Conservation (phyloP, 2,888 invertebrate genomes). For the Morpho deidamia region DNA sequence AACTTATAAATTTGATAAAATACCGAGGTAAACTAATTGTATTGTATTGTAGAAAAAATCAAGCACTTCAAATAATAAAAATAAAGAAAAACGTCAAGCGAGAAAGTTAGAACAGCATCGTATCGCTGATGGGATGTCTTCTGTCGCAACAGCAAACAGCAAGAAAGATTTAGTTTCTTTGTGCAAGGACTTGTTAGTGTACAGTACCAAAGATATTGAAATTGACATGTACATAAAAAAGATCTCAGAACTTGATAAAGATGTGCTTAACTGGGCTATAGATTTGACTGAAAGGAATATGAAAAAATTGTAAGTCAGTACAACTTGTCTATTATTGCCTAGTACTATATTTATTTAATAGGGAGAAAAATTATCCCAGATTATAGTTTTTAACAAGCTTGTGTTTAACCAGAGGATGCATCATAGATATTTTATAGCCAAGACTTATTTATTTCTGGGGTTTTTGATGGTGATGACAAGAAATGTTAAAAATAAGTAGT, state of each 20-base stretch:
- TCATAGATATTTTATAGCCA: no score
- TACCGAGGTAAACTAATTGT: not conserved
- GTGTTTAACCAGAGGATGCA: no score
- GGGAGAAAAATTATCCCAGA: no score
- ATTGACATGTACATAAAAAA: slow-evolving; percentile 79
- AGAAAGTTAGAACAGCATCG: slow-evolving; percentile 79
- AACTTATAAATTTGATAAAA: no score
- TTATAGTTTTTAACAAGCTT: no score
- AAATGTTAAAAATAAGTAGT: no score
- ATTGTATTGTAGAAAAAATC: slow-evolving; percentile 68
- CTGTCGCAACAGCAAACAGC: slow-evolving; percentile 80
- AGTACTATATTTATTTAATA: no score
- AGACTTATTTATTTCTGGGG: no score
- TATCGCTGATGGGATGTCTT: slow-evolving; percentile 78
- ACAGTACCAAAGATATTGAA: slow-evolving; percentile 78
- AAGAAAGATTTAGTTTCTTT: slow-evolving; percentile 77
- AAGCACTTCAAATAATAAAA: slow-evolving; percentile 59
- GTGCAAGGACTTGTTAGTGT: slow-evolving; percentile 80
- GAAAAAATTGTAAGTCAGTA: slow-evolving; percentile 81
- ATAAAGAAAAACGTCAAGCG: slow-evolving; percentile 80
- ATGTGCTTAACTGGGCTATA: slow-evolving; percentile 83
- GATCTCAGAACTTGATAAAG: slow-evolving; percentile 76
- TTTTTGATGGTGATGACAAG: no score
- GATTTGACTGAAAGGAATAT: slow-evolving; percentile 88
- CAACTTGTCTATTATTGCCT: not conserved